A percentile compares a stretch with the other conserved stretches of the same genome.
Evolutionary conservation across 2,113 vertebrate species (phyloP).

Genomic region (Carettochelys insculpta): DNA sequence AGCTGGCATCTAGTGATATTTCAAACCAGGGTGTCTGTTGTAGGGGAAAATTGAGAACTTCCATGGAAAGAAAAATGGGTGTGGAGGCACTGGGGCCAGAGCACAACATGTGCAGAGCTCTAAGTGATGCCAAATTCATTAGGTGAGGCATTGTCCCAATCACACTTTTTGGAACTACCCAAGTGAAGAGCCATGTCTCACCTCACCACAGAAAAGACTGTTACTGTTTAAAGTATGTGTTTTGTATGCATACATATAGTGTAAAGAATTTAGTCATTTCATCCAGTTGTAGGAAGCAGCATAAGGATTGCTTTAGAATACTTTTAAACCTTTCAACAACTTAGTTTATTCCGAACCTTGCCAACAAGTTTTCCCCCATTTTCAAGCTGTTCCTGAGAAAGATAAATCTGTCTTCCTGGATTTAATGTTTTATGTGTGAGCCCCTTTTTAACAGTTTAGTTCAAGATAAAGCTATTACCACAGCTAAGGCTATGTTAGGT

Average conservation of each 20-base stretch:
- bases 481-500: neutral
- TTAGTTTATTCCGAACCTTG: neutral
- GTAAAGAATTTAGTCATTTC: neutral
- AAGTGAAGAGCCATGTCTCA: neutral
- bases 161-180: neutral
- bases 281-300: neutral
- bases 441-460: neutral
- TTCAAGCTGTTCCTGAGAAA: neutral
- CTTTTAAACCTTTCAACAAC: neutral
- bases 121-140: neutral
- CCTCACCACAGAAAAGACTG: neutral
- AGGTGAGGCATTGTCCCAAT: neutral
- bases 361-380: neutral
- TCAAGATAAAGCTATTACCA: neutral
- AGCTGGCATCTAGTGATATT: neutral
- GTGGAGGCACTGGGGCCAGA: too few relatives aligned
- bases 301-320: neutral
- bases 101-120: neutral
- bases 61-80: neutral
- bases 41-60: neutral
- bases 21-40: neutral
- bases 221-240: neutral
- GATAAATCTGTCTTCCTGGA: neutral
- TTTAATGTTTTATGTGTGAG: neutral
- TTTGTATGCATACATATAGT: neutral